These are phyloP conservation scores for Silurus aristotelis DNA, from an alignment of 2,797 vertebrate species.

Conservation along the genomic window DNA sequence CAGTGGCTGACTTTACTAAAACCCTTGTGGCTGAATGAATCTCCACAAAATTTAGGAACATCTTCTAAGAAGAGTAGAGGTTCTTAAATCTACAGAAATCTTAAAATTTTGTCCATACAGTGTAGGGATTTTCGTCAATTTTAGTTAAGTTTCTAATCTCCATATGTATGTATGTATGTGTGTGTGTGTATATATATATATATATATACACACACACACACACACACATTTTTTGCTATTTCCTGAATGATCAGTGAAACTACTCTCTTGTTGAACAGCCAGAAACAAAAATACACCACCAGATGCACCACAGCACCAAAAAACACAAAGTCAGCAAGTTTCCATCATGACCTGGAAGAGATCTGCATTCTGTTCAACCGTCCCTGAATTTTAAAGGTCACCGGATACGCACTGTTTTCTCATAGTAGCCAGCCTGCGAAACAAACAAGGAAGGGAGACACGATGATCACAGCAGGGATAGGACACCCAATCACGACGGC, in stretches of 20 bases:
- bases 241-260: background rate
- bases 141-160: no score
- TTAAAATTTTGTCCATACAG: no score
- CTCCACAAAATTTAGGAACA: no score
- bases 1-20: no score
- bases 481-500: slow-evolving; percentile 52
- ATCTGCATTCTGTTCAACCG: background rate
- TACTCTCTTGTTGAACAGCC: background rate
- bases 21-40: no score
- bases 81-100: no score
- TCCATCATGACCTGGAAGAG: slow-evolving; percentile 30
- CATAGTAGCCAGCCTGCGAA: background rate
- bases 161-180: no score
- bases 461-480: slow-evolving; percentile 19
- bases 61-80: no score
- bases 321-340: slow-evolving; percentile 45
- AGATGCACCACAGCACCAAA: slow-evolving; percentile 8
- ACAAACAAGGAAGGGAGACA: slow-evolving; percentile 29
- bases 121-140: no score
- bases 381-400: slow-evolving; percentile 51
- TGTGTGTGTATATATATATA: no score
- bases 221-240: no score
- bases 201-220: no score
- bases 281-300: background rate
- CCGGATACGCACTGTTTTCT: slow-evolving; percentile 19